Percentiles rank a stretch among this genome's conserved stretches.
Evolutionary conservation across 2,113 vertebrate species (phyloP).

Genomic region (Vidua macroura): DNA sequence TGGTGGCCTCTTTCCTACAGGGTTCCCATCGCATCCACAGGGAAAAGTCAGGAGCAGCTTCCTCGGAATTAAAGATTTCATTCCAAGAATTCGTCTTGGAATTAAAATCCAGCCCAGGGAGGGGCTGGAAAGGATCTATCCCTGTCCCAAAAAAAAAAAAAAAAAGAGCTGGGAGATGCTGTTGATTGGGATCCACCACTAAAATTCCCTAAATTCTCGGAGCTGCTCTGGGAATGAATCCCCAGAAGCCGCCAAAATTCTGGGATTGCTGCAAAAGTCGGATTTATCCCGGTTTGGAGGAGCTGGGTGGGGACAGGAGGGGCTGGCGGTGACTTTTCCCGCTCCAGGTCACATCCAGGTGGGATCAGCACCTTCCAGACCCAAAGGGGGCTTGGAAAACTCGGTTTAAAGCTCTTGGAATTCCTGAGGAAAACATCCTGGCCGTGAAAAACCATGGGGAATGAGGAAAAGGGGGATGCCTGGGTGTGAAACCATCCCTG

Average conservation of each 20-base stretch:
- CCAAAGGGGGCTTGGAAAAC: background rate
- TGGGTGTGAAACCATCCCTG: background rate
- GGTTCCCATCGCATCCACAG: fast-evolving
- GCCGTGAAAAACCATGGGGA: fast-evolving
- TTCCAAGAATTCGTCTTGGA: background rate
- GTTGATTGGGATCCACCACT: background rate
- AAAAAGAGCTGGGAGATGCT: background rate
- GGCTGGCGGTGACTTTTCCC: background rate
- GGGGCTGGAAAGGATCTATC: background rate
- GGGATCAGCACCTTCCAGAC: background rate
- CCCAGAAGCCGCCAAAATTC: background rate
- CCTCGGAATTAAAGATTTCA: background rate
- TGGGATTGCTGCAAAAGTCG: background rate
- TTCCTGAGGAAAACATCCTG: background rate
- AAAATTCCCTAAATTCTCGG: background rate
- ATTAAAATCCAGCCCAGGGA: fast-evolving
- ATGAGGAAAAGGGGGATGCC: fast-evolving
- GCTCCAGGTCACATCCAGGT: background rate
- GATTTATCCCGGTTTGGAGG: background rate
- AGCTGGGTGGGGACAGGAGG: background rate
- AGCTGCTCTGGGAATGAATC: background rate
- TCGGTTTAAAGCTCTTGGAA: fast-evolving
- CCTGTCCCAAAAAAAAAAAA: background rate
- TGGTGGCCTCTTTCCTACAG: background rate
- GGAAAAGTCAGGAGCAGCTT: background rate